phyloP scores from a whole-genome alignment of 1,140 invertebrate species.

The Oppia nitens region DNA sequence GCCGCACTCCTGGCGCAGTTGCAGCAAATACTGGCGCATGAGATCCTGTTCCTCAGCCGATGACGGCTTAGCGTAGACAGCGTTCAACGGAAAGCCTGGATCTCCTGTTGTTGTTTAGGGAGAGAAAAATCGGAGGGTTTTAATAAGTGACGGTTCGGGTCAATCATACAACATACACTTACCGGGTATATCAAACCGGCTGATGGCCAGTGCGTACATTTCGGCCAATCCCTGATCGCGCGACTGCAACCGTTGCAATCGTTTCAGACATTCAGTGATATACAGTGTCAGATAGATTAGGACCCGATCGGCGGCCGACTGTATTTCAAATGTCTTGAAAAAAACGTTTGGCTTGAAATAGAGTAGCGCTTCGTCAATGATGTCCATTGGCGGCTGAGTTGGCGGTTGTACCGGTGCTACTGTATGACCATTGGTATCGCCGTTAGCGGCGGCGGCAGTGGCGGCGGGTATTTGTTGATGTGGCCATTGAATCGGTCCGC shows the following conservation, averaged over 20 bases:
- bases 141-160: background rate
- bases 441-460: too few species aligned
- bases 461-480: too few species aligned
- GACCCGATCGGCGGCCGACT: slow-evolving; percentile 85
- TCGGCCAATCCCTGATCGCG: slow-evolving; percentile 82
- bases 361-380: slow-evolving; percentile 92
- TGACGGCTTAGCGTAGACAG: slow-evolving; percentile 81
- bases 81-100: slow-evolving; percentile 84
- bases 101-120: slow-evolving; percentile 34
- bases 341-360: slow-evolving; percentile 99
- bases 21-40: slow-evolving; percentile 81
- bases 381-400: slow-evolving; percentile 50
- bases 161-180: background rate
- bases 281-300: slow-evolving; percentile 97
- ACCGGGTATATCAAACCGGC: slow-evolving; percentile 91
- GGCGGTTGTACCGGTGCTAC: slow-evolving; percentile 1
- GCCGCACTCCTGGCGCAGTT: slow-evolving; percentile 88
- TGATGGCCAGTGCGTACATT: slow-evolving; percentile 86
- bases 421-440: too few species aligned
- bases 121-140: background rate
- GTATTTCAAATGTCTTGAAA: slow-evolving; percentile 93
- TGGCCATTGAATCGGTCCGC: slow-evolving; percentile 75
- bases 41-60: slow-evolving; percentile 60
- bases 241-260: slow-evolving; percentile 71
- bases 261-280: slow-evolving; percentile 93